These are phyloP conservation scores for Darevskia nairensis DNA, from an alignment of 2,797 vertebrate genomes.

Conservation along the genomic window DNA sequence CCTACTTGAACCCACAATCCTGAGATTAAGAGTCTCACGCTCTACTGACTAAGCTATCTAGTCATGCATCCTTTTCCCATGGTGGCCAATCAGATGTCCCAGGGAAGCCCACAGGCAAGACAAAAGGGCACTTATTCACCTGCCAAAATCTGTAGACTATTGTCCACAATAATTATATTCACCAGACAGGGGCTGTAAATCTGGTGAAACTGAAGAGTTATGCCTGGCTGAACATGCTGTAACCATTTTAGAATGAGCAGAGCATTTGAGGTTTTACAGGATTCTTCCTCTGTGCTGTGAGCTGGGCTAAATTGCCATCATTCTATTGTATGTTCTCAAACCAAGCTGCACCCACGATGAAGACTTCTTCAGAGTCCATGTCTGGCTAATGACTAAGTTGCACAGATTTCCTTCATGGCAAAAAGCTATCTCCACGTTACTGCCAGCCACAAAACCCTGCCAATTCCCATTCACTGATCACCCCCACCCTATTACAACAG, in stretches of 20 bases:
- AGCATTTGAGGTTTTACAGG: background rate
- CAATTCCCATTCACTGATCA: too few species aligned
- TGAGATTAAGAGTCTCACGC: too few species aligned
- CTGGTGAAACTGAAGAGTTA: background rate
- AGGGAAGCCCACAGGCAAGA: background rate
- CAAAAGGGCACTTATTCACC: background rate
- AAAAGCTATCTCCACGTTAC: background rate
- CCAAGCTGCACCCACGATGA: too few species aligned
- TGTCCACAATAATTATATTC: background rate
- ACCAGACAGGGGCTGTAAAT: rapidly evolving
- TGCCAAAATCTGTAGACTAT: background rate
- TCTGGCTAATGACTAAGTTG: background rate
- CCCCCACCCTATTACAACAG: background rate
- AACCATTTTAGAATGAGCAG: background rate
- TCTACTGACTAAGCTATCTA: background rate
- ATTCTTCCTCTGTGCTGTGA: background rate
- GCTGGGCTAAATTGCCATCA: background rate
- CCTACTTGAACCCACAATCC: too few species aligned
- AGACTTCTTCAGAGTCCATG: background rate
- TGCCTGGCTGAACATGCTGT: background rate
- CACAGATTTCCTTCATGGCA: background rate
- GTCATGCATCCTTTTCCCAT: background rate
- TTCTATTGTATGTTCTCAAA: background rate
- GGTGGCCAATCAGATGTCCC: background rate
- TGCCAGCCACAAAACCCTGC: background rate